Base-by-base conservation (phyloP, 2,113 vertebrate species). In the Labeo rohita region DNA sequence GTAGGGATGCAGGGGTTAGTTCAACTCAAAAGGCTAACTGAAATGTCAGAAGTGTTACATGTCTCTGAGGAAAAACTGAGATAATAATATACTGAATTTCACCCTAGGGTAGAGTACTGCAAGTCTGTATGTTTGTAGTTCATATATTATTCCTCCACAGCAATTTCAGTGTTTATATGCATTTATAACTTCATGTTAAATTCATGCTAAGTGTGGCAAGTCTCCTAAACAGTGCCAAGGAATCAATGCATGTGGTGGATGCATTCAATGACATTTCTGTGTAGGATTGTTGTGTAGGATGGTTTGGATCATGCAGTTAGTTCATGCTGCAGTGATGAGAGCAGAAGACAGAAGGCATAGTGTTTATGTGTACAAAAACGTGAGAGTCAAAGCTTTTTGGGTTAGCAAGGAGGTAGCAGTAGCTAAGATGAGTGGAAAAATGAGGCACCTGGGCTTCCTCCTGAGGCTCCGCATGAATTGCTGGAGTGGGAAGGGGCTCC, bases 401-500 rank as follows among this genome's bases (percentile, higher is more conserved):
- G 50, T 80, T 77, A 80, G 83, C 70, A 73, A 72, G 63, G 77
- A 87, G 76, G 56, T 39, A 84, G 70, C 47, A 66, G 52, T 70
- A 47, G 50, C 49, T 74, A 61, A 78, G 5, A 84, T 87, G 63
- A 90, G 81, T 63, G 84, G 82, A 83, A 84, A 85, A 90, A 85
- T 87, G 88, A 95, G 92, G 94, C 92, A 96, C 95, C 85, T 92
- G 93, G 43, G 91, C 89, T 91, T 96, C 95, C 47, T 87, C 91
- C 85, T 94, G 87, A 79, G 90, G 91, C 85, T 95, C 95, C 85
- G 95, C 94, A 0, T 95, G 89, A 91, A 95, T 95, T 86, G 94
- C 92, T 76, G 95, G 95, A 54, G 95, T 93, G 45, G 93, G 92
- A 80, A 94, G 93, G 3, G 94, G 93, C 83, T 96, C 95, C 95